These are phyloP conservation scores for Sebastes fasciatus DNA, from an alignment of 2,113 vertebrate genomes.

Conservation along the genomic window DNA sequence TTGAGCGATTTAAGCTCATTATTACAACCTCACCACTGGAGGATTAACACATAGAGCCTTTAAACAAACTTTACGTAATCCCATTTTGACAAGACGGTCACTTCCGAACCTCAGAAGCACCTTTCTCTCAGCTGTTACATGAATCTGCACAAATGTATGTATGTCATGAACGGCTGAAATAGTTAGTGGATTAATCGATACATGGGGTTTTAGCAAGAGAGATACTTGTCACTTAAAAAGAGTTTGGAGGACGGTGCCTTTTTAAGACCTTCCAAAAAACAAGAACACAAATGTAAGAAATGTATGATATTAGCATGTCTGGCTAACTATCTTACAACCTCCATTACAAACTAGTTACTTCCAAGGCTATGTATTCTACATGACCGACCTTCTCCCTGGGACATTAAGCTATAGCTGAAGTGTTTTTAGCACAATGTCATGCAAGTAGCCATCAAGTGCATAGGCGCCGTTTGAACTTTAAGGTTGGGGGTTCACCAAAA, in stretches of 20 bases:
- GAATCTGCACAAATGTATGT: neutral
- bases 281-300: neutral
- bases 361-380: neutral
- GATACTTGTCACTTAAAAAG: neutral
- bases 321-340: neutral
- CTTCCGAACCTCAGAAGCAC: neutral
- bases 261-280: neutral
- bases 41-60: constrained; percentile 48
- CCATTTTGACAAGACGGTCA: neutral
- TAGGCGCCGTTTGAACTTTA: too few species aligned
- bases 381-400: neutral
- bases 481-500: too few species aligned
- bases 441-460: neutral
- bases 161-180: neutral
- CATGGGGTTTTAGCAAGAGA: neutral
- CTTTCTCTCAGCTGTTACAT: neutral
- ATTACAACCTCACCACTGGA: constrained; percentile 6
- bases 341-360: neutral
- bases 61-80: constrained; percentile 44
- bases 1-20: constrained; percentile 35
- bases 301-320: neutral
- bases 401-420: neutral
- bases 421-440: neutral
- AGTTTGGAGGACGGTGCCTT: neutral
- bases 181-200: neutral